Evolutionary conservation across 2,797 vertebrate genomes (phyloP).

Genomic region (Silurus lanzhouensis): DNA sequence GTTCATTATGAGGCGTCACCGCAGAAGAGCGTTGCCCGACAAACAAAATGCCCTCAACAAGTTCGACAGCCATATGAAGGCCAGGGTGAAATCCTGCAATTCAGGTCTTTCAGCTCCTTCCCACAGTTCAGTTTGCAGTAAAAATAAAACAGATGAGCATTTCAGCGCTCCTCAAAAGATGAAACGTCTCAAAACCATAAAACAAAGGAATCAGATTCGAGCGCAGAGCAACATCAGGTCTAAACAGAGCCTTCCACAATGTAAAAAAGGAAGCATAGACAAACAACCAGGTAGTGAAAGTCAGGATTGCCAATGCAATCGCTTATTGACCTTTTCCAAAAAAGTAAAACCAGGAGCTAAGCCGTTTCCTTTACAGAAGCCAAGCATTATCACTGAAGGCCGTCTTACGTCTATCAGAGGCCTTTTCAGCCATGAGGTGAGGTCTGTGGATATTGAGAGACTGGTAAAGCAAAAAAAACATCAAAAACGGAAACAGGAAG

Average conservation of each 20-base stretch:
- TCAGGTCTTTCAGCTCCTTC: slow-evolving; percentile 14
- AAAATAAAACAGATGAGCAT: slow-evolving; percentile 36
- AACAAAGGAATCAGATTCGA: slow-evolving; percentile 68
- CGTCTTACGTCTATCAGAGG: slow-evolving; percentile 83
- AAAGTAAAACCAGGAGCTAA: slow-evolving; percentile 55
- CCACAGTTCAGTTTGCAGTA: slow-evolving; percentile 36
- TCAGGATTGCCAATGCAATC: slow-evolving; percentile 50
- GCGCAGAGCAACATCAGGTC: slow-evolving; percentile 40
- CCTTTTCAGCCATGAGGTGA: slow-evolving; percentile 85
- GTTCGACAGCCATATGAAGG: slow-evolving; percentile 51
- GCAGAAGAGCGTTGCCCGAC: slow-evolving; percentile 44
- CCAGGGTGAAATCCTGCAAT: slow-evolving; percentile 40
- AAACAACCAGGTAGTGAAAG: slow-evolving; percentile 32
- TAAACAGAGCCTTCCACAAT: slow-evolving; percentile 32
- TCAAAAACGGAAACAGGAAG: slow-evolving; percentile 44
- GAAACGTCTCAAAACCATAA: slow-evolving; percentile 73
- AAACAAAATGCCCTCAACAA: slow-evolving; percentile 49
- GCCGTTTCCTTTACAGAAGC: slow-evolving; percentile 59
- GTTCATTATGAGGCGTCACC: slow-evolving; percentile 32
- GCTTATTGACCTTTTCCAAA: slow-evolving; percentile 41
- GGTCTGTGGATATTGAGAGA: slow-evolving; percentile 84
- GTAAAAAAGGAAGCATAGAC: slow-evolving; percentile 50
- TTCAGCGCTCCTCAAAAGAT: slow-evolving; percentile 52
- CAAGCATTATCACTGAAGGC: slow-evolving; percentile 81
- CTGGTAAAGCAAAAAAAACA: slow-evolving; percentile 69